A percentile compares a stretch with the other conserved stretches of the same genome.
Evolutionary conservation across 1,140 invertebrate species (phyloP).

Genomic region (Diorhabda elongata): DNA sequence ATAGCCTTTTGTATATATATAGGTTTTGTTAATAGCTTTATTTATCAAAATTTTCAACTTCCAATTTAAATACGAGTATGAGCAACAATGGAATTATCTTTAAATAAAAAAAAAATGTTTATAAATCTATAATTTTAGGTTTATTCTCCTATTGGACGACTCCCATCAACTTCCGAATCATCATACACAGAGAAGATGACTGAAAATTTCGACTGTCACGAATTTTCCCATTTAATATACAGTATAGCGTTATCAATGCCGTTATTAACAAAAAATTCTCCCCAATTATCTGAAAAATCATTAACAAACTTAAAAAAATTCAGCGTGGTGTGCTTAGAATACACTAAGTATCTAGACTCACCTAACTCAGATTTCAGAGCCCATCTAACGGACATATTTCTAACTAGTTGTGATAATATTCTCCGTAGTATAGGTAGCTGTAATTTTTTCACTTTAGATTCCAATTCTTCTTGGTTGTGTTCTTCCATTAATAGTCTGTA

Average conservation of each 20-base stretch:
- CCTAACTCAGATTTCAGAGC: constrained; percentile 28
- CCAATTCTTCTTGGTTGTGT: constrained; percentile 50
- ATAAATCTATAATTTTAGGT: constrained; percentile 21
- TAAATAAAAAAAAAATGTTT: too few relatives aligned
- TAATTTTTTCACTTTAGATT: constrained; percentile 43
- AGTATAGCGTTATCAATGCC: constrained; percentile 55
- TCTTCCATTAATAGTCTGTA: constrained; percentile 48
- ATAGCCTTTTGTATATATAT: too few relatives aligned
- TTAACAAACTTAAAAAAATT: constrained; percentile 58
- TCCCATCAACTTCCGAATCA: constrained; percentile 38
- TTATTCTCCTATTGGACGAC: constrained; percentile 31
- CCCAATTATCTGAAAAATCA: constrained; percentile 50
- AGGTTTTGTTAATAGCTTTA: too few relatives aligned
- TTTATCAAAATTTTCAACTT: too few relatives aligned
- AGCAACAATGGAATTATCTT: too few relatives aligned
- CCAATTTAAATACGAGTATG: too few relatives aligned
- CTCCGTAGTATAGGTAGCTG: constrained; percentile 45
- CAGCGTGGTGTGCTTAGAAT: constrained; percentile 58
- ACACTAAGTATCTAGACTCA: constrained; percentile 46
- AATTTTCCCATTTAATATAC: constrained; percentile 53
- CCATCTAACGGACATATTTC: constrained; percentile 32
- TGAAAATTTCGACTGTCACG: constrained; percentile 53
- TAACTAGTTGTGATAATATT: constrained; percentile 38
- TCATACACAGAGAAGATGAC: constrained; percentile 54
- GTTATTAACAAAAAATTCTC: constrained; percentile 47